Conservation (phyloP, 2,797 vertebrate genomes). For the Anisognathus igniventris region DNA sequence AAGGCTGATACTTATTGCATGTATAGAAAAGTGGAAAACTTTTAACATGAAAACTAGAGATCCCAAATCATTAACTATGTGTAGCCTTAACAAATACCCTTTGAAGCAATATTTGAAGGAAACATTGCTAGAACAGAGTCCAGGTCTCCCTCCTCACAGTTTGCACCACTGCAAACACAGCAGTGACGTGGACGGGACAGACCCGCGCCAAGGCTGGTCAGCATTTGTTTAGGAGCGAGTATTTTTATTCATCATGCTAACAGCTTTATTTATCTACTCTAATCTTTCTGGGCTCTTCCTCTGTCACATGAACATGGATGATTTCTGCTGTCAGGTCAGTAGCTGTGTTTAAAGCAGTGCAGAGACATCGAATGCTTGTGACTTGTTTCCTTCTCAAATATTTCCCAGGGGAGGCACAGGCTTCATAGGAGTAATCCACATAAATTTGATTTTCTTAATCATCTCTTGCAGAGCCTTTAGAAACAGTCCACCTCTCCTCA, state of each 20-base stretch:
- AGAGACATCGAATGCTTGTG: accelerated
- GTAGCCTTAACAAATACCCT: not conserved
- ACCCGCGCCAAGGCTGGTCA: accelerated
- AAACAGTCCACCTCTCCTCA: not conserved
- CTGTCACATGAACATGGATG: not conserved
- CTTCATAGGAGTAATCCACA: not conserved
- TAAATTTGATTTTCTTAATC: not conserved
- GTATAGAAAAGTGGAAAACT: not conserved
- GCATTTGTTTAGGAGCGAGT: not conserved
- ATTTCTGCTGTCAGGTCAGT: not conserved
- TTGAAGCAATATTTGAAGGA: not conserved
- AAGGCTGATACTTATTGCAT: not conserved
- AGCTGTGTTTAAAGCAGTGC: not conserved
- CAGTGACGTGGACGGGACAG: not conserved
- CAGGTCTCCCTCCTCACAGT: not conserved
- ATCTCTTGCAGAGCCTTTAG: not conserved
- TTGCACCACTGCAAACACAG: accelerated
- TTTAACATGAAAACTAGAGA: not conserved
- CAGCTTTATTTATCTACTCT: not conserved
- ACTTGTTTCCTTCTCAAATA: not conserved
- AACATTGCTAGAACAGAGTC: not conserved
- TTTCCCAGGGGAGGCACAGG: not conserved
- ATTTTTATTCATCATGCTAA: not conserved
- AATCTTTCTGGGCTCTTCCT: not conserved
- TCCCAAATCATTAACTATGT: conserved; percentile 33